Base-by-base conservation (phyloP, 1,140 invertebrate species). In the Plodia interpunctella region DNA sequence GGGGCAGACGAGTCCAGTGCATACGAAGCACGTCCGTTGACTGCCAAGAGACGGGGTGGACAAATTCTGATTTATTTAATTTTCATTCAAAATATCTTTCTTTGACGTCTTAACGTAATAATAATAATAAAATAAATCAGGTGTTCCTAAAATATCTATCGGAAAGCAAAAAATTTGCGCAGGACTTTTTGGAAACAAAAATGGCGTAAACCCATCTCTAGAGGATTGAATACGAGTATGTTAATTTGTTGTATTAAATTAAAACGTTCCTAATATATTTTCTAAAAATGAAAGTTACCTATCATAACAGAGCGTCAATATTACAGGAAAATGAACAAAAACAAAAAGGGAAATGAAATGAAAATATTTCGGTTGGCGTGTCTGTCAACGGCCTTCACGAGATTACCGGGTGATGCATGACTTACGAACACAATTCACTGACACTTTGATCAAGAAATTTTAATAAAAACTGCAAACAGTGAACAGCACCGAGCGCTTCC, bases 21-120 rank as follows among this genome's bases (percentile, higher is more conserved):
- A 53, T 25, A 53, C 51, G 51, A 53, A 25, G 51, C 51, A 53
- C 51, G 51, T 53, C 51, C 51, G 25, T 20, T 13, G 20, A 28
- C 21, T 21, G 20, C 13, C 20, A 25, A 53, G 51, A 53, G 20
- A 53, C 51, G 25, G 51, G 51, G 19, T n/a, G 5, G 17, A 20
- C 20, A 28, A 8, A 2, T 53, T 21, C 51, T 21, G 25, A 19
- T 19, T 4, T 51, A 18, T 51, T 51, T 51, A 51, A 8, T 51
- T 51, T 20, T 51, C 49, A 51, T 8, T 3, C 9, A 32, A 32
- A 9, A 9, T 32, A 32, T 32, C 30, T 32, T 32, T 4, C 2
- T 10, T 9, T 32, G 6, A 9, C 6, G 9, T 9, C 28, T 28
- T 28, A 28, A 28, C 28, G 9, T 28, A 28, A 28, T 28, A 28